Base-by-base conservation (phyloP, 2,888 invertebrate species). In the Eupithecia dodoneata region DNA sequence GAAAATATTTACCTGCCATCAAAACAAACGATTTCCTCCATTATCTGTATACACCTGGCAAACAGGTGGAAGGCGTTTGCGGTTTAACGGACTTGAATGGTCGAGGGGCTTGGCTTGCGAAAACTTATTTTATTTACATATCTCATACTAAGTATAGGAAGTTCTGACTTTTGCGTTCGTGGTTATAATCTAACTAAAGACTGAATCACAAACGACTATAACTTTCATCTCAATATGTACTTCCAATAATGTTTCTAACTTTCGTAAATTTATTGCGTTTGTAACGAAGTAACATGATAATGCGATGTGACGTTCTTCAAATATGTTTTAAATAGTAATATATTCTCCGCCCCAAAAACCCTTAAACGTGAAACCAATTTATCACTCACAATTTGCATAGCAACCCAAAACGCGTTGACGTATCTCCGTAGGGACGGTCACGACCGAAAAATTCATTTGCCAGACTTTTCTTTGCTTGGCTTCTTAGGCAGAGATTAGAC, bases 391-490 rank as follows among this genome's bases (percentile, higher is more conserved):
- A 73, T 76, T 76, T 47, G 47, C 72, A 73, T 75, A 73, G 66
- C n/a, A 66, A 66, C 45, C 69, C 45, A 45, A 71, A 49, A 45
- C 44, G 12, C 18, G 13, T 41, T 4, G 47, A 49, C 66, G 67
- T 59, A 41, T 42, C 67, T 30, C 71, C 45, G 69, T 47, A 79
- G 71, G 75, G 71, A 75, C 55, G 67, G 73, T 78, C 79, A 75
- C 76, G 78, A 80, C 76, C 81, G 80, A 76, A 77, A 75, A 81
- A 83, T 83, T 81, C 74, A 82, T 83, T 80, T 76, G 80, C 79
- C 77, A 73, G 12, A 81, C 80, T 81, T 81, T 81, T 82, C 79
- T 79, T 67, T 44, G 12, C 70, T 74, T 66, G 52, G 41, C 41
- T 55, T 47, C 70, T 41, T 70, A 49, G 13, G 67, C 30, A 44